A percentile compares a stretch with the other conserved stretches of the same genome.
phyloP scores from a whole-genome alignment of 2,797 vertebrate species.

The Argentina silus region DNA sequence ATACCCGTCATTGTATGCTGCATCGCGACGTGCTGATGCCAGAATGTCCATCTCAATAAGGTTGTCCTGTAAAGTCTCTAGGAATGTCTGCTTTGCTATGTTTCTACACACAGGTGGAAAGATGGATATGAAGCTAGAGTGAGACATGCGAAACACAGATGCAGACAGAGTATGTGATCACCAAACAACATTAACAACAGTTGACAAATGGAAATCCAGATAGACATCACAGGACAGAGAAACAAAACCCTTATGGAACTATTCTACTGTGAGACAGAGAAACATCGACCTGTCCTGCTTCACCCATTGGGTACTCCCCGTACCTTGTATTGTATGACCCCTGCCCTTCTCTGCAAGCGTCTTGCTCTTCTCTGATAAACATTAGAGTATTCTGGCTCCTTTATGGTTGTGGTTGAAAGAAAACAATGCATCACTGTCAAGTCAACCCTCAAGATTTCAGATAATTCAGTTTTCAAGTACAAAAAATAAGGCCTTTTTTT shows the following conservation, averaged over 20 bases:
- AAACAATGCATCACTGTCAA: constrained; percentile 78
- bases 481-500: not conserved
- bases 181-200: constrained; percentile 58
- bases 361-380: constrained; percentile 86
- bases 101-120: constrained; percentile 89
- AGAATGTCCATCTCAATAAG: constrained; percentile 99
- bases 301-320: constrained; percentile 48
- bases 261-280: constrained; percentile 64
- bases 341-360: constrained; percentile 85
- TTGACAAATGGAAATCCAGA: constrained; percentile 59
- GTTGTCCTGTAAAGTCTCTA: constrained; percentile 99
- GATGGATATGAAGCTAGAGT: constrained; percentile 80
- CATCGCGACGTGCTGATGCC: constrained; percentile 92
- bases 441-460: constrained; percentile 30
- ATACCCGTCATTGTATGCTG: constrained; percentile 96
- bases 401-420: constrained; percentile 78
- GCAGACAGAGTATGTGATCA: constrained; percentile 66
- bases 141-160: constrained; percentile 84
- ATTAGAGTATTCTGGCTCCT: constrained; percentile 88
- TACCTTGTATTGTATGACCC: constrained; percentile 86
- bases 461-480: too few relatives aligned
- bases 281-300: constrained; percentile 35
- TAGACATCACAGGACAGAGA: constrained; percentile 44
- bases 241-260: constrained; percentile 78
- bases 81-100: constrained; percentile 99